Conservation (phyloP, 2,888 invertebrate genomes). For the Oxytorus armatus region DNA sequence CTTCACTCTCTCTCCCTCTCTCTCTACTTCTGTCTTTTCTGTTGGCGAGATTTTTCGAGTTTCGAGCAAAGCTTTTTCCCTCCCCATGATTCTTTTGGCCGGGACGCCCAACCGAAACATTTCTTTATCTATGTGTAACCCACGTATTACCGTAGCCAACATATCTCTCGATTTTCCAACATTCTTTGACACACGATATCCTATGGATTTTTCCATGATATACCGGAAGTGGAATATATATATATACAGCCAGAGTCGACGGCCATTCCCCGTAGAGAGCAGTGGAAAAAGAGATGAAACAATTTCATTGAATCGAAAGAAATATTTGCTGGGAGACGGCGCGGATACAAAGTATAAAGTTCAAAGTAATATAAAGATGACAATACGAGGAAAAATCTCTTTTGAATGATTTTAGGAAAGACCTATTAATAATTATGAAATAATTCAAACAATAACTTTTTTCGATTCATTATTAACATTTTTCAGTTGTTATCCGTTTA, state of each 20-base stretch:
- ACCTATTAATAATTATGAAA: too few relatives aligned
- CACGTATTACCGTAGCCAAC: conserved; percentile 6
- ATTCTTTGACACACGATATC: conserved; percentile 50
- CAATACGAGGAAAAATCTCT: too few relatives aligned
- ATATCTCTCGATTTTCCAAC: conserved; percentile 36
- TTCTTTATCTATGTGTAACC: conserved; percentile 4
- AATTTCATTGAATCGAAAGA: conserved; percentile 30
- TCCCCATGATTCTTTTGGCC: neutral
- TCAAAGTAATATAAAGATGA: neutral
- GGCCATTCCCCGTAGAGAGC: conserved; percentile 11
- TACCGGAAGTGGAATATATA: conserved; percentile 19
- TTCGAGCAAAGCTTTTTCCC: conserved; percentile 41
- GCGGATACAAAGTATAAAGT: neutral
- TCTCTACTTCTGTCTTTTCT: neutral
- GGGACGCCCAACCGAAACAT: conserved; percentile 1
- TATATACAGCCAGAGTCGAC: neutral
- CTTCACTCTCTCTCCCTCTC: neutral
- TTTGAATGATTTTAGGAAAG: too few relatives aligned
- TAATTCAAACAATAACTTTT: too few relatives aligned
- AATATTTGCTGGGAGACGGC: neutral
- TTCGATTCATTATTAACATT: too few relatives aligned
- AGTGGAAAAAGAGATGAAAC: conserved; percentile 21
- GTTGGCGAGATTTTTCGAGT: conserved; percentile 40
- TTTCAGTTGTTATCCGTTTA: too few relatives aligned
- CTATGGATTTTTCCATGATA: conserved; percentile 31